Base-by-base conservation (phyloP, 2,797 vertebrate genomes). In the Chelmon rostratus region DNA sequence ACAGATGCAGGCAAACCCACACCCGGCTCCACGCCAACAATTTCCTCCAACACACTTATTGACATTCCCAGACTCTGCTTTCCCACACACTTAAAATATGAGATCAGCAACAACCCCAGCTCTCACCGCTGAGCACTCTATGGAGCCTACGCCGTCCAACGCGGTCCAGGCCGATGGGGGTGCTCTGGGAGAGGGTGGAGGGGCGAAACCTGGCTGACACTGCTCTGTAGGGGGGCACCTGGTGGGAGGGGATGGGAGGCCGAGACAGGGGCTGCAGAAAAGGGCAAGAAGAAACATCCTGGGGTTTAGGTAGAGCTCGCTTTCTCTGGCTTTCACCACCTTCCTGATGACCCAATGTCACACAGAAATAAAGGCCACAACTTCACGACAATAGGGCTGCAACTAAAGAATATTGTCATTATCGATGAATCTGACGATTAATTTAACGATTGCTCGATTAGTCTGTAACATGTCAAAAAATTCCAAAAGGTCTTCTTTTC, bases 101-200 rank as follows among this genome's bases (percentile, higher is more conserved):
- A 53, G 46, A 65, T 69, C 68, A 74, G 58, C 73, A 89, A 81
- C 61, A 61, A 78, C 23, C 23, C 25, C 13, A 0, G 71, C 64
- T 84, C 94, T 94, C 78, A 96, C 95, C 95, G 6, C 96, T 96
- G 82, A 96, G 95, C 71, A 96, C 80, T 90, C 95, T 89, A 81
- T 94, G 94, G 25, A 91, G 95, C 78, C 58, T 95, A 68, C 94
- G 94, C 18, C 97, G 93, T 31, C 98, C 98, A 56, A 99, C 95
- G 0, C 96, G 95, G 90, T 99, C 98, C 91, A 99, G 94, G 44
- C 97, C 98, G 0, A 99, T 99, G 40, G 98, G 98, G 66, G 97
- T 99, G 91, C 98, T 99, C 91, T 98, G 98, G 68, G 98, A 99
- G 66, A 99, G 94, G 63, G 95, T 84, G 49, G 96, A 96, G 0